Conservation (phyloP, 2,797 vertebrate species). For the Megaceryle alcyon region DNA sequence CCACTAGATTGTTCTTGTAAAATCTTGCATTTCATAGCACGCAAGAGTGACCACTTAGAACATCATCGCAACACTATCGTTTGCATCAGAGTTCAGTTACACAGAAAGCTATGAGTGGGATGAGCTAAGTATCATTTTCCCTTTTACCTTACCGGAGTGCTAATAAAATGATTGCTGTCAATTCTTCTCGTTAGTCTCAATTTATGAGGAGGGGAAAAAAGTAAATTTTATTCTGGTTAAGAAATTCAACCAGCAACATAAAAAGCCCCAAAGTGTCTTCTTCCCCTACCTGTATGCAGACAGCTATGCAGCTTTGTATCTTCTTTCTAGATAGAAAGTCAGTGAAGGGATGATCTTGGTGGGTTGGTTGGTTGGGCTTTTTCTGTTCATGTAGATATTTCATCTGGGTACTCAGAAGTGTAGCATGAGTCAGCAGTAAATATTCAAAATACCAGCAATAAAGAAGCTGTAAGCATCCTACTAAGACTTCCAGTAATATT, state of each 20-base stretch:
- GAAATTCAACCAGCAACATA: not conserved
- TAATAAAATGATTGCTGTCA: conserved; percentile 67
- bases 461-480: not conserved
- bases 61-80: not conserved
- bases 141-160: conserved; percentile 37
- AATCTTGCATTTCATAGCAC: conserved; percentile 52
- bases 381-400: conserved; percentile 18
- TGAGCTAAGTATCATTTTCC: conserved; percentile 53
- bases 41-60: conserved; percentile 67
- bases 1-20: conserved; percentile 68
- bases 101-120: conserved; percentile 40
- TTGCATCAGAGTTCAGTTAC: conserved; percentile 62
- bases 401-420: not conserved
- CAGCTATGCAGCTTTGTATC: not conserved
- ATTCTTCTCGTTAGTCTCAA: conserved; percentile 41
- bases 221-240: not conserved
- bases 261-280: not conserved
- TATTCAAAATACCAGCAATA: conserved; percentile 26
- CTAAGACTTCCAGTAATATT: conserved; percentile 23
- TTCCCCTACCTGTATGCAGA: not conserved
- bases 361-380: not conserved
- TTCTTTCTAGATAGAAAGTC: not conserved
- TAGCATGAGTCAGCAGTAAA: conserved; percentile 33
- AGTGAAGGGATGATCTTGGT: not conserved
- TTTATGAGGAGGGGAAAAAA: not conserved